Percentiles rank a stretch among this genome's conserved stretches.
These are phyloP conservation scores for Norana najaformis DNA, from an alignment of 2,888 invertebrate species.

Conservation along the genomic window DNA sequence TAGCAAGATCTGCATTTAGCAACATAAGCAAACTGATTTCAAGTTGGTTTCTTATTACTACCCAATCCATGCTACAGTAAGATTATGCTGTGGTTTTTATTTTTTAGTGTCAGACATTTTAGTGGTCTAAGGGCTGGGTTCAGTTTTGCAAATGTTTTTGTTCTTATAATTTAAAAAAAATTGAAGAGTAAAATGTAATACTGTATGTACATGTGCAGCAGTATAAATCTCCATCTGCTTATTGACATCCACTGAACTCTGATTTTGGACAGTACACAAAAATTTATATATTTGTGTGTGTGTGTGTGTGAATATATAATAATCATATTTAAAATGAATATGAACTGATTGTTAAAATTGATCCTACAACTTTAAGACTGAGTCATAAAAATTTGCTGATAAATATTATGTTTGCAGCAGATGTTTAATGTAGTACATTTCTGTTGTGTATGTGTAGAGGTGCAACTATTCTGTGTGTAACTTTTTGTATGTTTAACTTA, in stretches of 20 bases:
- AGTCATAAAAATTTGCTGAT: not conserved
- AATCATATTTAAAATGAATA: not conserved
- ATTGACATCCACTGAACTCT: not conserved
- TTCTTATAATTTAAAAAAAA: not conserved
- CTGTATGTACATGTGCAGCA: not conserved
- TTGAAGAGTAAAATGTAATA: not conserved
- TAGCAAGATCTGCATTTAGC: not conserved
- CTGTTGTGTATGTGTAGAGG: not conserved
- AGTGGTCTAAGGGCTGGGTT: not conserved
- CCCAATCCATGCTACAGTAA: not conserved
- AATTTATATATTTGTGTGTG: not conserved
- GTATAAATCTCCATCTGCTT: not conserved
- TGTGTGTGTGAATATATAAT: not conserved
- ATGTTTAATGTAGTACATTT: not conserved
- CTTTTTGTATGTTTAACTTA: not conserved
- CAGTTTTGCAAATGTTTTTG: not conserved
- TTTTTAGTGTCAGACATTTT: no score
- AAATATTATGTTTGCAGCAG: not conserved
- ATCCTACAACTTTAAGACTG: not conserved
- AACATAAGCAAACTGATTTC: not conserved
- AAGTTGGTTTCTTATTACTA: not conserved
- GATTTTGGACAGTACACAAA: not conserved
- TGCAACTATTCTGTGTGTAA: conserved; percentile 10
- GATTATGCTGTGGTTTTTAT: no score
- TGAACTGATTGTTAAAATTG: not conserved